Evolutionary conservation across 2,113 vertebrate species (phyloP).

Genomic region (Poicephalus meyeri): DNA sequence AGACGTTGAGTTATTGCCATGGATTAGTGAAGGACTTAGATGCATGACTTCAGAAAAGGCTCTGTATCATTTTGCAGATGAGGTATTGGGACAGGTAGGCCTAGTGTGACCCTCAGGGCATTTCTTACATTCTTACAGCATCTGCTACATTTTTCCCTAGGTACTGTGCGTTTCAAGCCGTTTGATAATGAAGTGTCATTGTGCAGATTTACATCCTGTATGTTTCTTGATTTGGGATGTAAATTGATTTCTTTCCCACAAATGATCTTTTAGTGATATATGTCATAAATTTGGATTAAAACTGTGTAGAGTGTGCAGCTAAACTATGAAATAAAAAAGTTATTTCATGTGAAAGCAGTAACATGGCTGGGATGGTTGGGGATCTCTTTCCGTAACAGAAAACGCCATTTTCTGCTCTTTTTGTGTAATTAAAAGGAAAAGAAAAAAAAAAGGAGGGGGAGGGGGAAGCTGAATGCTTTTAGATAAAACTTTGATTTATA

Average conservation of each 20-base stretch:
- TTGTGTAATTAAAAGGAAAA: neutral
- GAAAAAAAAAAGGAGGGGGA: too few relatives aligned
- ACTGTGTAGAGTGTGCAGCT: neutral
- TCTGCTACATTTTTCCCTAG: neutral
- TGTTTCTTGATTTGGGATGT: neutral
- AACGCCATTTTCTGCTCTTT: neutral
- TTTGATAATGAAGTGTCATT: neutral
- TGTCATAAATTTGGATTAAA: neutral
- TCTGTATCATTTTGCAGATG: neutral
- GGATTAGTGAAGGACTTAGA: accelerated
- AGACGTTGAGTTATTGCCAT: neutral
- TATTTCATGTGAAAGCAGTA: neutral
- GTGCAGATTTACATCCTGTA: neutral
- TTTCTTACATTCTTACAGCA: neutral
- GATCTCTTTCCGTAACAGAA: neutral
- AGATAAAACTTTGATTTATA: neutral
- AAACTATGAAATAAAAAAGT: neutral
- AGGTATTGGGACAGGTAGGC: neutral
- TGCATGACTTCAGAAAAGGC: neutral
- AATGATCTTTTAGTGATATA: neutral
- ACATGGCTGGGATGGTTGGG: neutral
- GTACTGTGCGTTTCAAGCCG: neutral
- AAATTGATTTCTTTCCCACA: neutral
- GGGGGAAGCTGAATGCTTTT: neutral
- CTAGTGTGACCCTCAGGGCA: neutral